Evolutionary conservation across 35 echinoderm and acorn worm species (phyloP).

Genomic region (Acanthaster planci): DNA sequence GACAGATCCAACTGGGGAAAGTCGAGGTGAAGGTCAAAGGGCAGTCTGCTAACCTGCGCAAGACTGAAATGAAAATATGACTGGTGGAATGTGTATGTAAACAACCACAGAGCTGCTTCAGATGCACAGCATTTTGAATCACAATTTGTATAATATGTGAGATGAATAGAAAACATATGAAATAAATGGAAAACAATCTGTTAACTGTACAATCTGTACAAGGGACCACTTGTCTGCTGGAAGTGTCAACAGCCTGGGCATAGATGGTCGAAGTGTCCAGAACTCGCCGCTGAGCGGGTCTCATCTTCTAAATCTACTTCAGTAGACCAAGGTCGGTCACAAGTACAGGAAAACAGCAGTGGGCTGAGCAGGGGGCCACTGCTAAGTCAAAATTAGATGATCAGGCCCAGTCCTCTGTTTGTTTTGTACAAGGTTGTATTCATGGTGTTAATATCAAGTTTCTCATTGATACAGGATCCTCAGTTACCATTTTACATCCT

Average conservation of each 20-base stretch:
- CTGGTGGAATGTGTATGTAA: too few species aligned
- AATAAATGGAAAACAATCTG: too few species aligned
- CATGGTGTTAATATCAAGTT: conserved; percentile 9
- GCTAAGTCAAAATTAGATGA: neutral
- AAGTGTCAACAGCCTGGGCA: neutral
- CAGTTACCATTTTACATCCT: neutral
- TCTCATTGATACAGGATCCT: neutral
- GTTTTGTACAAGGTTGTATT: neutral
- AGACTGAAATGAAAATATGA: too few species aligned
- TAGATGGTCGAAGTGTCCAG: neutral
- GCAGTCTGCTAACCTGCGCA: too few species aligned
- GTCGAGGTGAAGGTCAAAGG: too few species aligned
- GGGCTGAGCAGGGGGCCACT: conserved; percentile 1
- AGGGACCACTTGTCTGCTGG: neutral
- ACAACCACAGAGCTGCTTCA: too few species aligned
- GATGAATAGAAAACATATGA: too few species aligned
- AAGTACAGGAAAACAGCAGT: neutral
- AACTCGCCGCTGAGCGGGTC: neutral
- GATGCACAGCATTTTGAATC: too few species aligned
- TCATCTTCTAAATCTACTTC: neutral
- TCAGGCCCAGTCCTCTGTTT: neutral
- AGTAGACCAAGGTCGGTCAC: neutral
- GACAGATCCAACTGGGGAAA: too few species aligned
- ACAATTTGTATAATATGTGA: too few species aligned
- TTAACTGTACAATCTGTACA: too few species aligned